phyloP scores from a whole-genome alignment of 2,797 vertebrate genomes.

The Scolopax bukidnonensis region DNA sequence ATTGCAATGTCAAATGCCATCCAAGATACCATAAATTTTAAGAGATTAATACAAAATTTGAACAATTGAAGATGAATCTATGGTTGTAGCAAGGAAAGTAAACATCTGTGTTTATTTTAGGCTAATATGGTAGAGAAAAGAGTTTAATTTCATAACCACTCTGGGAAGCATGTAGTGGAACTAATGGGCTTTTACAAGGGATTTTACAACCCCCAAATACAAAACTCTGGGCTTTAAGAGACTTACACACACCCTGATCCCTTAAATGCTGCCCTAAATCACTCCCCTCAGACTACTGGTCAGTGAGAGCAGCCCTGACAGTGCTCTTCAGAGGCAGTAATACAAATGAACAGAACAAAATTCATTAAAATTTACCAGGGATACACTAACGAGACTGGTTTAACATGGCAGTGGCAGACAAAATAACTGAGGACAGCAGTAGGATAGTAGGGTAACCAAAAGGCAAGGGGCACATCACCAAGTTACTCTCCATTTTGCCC shows the following conservation, averaged over 20 bases:
- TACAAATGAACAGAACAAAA: background rate
- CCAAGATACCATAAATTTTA: background rate
- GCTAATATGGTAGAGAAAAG: constrained; percentile 27
- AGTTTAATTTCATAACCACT: constrained; percentile 64
- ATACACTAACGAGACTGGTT: background rate
- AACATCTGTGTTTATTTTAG: constrained; percentile 55
- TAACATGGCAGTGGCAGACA: background rate
- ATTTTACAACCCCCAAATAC: constrained; percentile 54
- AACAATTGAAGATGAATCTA: background rate
- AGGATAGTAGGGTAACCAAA: background rate
- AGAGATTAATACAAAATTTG: background rate
- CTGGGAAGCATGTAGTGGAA: constrained; percentile 50
- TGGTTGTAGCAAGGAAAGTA: background rate
- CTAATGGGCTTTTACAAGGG: constrained; percentile 59
- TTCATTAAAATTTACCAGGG: background rate
- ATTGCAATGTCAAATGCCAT: background rate
- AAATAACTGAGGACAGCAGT: background rate
- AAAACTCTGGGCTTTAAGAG: constrained; percentile 62
- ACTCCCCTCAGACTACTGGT: background rate
- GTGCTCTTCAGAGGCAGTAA: background rate
- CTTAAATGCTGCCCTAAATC: constrained; percentile 44
- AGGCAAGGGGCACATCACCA: background rate
- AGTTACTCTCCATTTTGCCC: background rate
- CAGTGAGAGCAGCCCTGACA: background rate
- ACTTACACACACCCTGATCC: background rate